Percentiles rank a stretch among this genome's conserved stretches.
Evolutionary conservation across 2,888 invertebrate species (phyloP).

Genomic region (Conomelus anceps): DNA sequence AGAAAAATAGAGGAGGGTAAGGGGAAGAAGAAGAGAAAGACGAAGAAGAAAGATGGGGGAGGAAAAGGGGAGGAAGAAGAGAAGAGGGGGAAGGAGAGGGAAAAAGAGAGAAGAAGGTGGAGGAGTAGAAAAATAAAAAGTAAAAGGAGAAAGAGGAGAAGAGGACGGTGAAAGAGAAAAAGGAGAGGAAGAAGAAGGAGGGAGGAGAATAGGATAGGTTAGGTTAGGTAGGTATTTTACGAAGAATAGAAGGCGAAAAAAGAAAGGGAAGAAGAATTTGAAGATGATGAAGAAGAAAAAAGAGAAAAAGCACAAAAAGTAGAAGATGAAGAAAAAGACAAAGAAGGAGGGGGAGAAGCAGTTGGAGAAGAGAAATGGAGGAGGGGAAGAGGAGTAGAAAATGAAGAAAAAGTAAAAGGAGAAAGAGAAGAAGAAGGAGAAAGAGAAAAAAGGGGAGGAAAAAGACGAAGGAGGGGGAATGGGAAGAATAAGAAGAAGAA

Average conservation of each 20-base stretch:
- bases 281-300: not conserved
- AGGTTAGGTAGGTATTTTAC: too few species aligned
- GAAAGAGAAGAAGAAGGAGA: not conserved
- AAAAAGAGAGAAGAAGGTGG: not conserved
- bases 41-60: too few species aligned
- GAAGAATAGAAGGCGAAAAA: too few species aligned
- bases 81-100: not conserved
- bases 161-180: not conserved
- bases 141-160: not conserved
- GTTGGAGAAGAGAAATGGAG: not conserved
- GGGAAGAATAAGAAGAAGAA: not conserved
- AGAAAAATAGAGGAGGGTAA: too few species aligned
- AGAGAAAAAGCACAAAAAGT: not conserved
- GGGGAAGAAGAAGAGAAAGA: too few species aligned
- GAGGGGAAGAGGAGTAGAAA: not conserved
- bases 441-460: not conserved
- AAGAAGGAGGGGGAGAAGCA: not conserved
- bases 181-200: not conserved
- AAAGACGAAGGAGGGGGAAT: not conserved
- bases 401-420: not conserved
- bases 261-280: too few species aligned
- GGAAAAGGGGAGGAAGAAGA: not conserved
- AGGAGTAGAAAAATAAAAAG: not conserved
- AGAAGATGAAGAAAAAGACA: not conserved
- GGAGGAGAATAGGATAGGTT: too few species aligned